phyloP scores from a whole-genome alignment of 2,797 vertebrate species.

The Takifugu rubripes region DNA sequence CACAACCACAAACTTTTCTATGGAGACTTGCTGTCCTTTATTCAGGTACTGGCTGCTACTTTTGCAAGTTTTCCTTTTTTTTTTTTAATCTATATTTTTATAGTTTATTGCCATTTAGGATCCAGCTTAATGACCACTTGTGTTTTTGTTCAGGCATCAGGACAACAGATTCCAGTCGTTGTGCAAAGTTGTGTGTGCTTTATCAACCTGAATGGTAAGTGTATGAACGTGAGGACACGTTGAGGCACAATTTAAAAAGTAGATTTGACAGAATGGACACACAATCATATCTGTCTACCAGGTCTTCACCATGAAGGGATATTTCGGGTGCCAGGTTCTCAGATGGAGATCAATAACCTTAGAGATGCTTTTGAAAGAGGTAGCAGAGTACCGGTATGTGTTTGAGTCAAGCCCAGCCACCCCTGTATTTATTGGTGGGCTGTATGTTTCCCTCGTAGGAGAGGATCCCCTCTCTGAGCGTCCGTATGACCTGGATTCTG shows the following conservation, averaged over 20 bases:
- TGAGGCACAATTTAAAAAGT: neutral
- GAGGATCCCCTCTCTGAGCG: conserved; percentile 80
- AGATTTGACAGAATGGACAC: neutral
- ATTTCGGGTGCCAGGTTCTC: conserved; percentile 85
- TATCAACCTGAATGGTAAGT: conserved; percentile 86
- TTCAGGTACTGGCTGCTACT: conserved; percentile 70
- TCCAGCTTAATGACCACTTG: neutral
- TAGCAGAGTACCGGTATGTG: conserved; percentile 38
- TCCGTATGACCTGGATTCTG: conserved; percentile 80
- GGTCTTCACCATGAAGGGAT: conserved; percentile 91
- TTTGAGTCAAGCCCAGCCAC: neutral
- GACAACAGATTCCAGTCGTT: conserved; percentile 82
- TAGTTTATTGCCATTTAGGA: no score
- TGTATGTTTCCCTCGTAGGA: conserved; percentile 67
- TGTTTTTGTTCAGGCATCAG: conserved; percentile 72
- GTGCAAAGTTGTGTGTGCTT: conserved; percentile 87
- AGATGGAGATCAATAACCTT: conserved; percentile 80
- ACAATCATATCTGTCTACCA: conserved; percentile 41
- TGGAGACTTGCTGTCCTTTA: conserved; percentile 82
- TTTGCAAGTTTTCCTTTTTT: neutral
- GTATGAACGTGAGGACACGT: neutral
- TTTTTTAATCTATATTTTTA: neutral
- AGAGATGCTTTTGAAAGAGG: conserved; percentile 86
- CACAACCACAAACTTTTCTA: conserved; percentile 82
- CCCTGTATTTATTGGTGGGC: conserved; percentile 26